Conservation (phyloP, 2,113 vertebrate species). For the Oncorhynchus gorbuscha region DNA sequence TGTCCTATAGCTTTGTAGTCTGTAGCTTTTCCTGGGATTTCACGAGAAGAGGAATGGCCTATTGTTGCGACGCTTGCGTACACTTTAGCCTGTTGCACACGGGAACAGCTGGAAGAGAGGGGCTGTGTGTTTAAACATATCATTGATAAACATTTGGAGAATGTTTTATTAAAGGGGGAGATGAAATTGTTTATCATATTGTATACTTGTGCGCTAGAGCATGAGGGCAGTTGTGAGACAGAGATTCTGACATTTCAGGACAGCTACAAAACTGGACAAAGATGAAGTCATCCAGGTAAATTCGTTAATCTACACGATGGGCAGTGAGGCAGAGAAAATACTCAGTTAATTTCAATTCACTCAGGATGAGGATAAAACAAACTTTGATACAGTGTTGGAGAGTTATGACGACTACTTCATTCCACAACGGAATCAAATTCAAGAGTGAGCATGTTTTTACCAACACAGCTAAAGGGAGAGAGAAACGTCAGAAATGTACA, state of each 20-base stretch:
- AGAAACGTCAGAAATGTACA: neutral
- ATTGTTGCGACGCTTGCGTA: no score
- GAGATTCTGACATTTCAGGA: conserved; percentile 7
- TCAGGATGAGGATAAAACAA: conserved; percentile 8
- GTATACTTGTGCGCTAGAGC: no score
- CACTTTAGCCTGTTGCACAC: no score
- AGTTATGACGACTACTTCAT: conserved; percentile 24
- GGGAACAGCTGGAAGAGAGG: no score
- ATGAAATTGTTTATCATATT: no score
- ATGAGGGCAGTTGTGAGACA: neutral
- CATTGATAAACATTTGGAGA: no score
- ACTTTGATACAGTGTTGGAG: conserved; percentile 17
- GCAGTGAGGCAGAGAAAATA: conserved; percentile 26
- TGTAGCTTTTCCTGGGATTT: no score
- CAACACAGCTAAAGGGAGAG: neutral
- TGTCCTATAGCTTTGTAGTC: no score
- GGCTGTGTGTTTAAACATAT: no score
- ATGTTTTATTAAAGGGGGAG: no score
- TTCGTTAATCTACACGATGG: conserved; percentile 30
- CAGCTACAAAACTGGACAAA: conserved; percentile 9
- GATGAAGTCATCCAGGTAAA: conserved; percentile 28
- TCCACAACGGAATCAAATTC: conserved; percentile 23
- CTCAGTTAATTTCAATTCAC: conserved; percentile 25
- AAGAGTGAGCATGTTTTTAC: conserved; percentile 4
- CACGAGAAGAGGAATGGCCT: no score